Evolutionary conservation across 2,797 vertebrate species (phyloP).

Genomic region (Periophthalmus magnuspinnatus): DNA sequence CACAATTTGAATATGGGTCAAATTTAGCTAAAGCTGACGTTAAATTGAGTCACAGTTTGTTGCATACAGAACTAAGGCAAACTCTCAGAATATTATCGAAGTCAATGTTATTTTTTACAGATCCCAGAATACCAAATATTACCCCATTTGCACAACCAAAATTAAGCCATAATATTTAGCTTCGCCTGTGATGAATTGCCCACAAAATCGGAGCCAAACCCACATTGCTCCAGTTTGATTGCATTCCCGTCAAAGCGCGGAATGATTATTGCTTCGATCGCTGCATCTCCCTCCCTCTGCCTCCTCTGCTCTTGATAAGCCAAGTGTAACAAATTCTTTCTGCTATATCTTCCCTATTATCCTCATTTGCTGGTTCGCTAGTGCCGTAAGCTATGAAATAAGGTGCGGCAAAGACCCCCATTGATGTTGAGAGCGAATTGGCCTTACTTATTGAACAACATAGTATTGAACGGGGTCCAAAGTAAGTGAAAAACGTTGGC

Average conservation of each 20-base stretch:
- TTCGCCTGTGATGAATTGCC: neutral
- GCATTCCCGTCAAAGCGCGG: constrained; percentile 9
- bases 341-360: constrained; percentile 52
- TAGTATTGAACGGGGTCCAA: constrained; percentile 47
- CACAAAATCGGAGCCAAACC: neutral
- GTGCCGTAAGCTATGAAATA: constrained; percentile 44
- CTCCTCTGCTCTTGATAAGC: constrained; percentile 33
- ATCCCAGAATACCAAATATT: neutral
- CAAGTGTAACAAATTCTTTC: constrained; percentile 53
- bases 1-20: too few species aligned
- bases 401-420: constrained; percentile 33
- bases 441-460: constrained; percentile 37
- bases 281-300: constrained; percentile 28
- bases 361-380: constrained; percentile 16
- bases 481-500: constrained; percentile 62
- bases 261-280: constrained; percentile 38
- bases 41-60: too few species aligned
- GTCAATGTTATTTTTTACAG: neutral
- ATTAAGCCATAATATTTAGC: constrained; percentile 4
- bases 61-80: neutral
- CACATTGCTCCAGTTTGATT: constrained; percentile 5
- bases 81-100: neutral
- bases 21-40: too few species aligned
- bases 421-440: constrained; percentile 51
- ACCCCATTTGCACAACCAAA: neutral